Evolutionary conservation across 2,113 vertebrate species (phyloP).

Genomic region (Bagarius yarrelli): DNA sequence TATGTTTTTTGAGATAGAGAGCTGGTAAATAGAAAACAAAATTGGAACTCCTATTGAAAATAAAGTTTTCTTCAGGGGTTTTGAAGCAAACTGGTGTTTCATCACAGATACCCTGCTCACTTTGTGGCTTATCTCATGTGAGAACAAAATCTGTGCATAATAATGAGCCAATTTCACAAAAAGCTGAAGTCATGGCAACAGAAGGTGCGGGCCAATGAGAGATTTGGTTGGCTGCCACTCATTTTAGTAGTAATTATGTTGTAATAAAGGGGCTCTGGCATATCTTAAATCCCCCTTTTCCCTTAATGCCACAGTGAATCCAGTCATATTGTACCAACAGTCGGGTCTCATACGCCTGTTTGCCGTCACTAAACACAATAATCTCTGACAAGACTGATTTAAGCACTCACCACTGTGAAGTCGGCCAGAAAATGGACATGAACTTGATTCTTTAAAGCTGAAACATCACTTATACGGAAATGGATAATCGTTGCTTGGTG

Average conservation of each 20-base stretch:
- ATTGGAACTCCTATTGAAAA: neutral
- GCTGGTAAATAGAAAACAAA: neutral
- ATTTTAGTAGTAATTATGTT: conserved; percentile 68
- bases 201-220: conserved; percentile 52
- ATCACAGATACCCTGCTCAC: neutral
- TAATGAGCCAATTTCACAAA: conserved; percentile 18
- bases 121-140: conserved; percentile 1
- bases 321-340: conserved; percentile 51
- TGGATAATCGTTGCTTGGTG: neutral
- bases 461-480: neutral
- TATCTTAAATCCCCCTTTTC: conserved; percentile 48
- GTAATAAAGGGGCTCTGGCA: conserved; percentile 63
- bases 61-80: neutral
- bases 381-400: conserved; percentile 67
- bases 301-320: conserved; percentile 56
- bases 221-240: conserved; percentile 62
- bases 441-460: conserved; percentile 27
- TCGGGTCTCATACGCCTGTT: conserved; percentile 56
- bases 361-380: conserved; percentile 62
- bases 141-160: conserved; percentile 14
- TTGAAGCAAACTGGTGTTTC: conserved; percentile 21
- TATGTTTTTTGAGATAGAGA: neutral
- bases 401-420: conserved; percentile 67
- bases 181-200: conserved; percentile 48
- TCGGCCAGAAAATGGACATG: conserved; percentile 18